phyloP scores from a whole-genome alignment of 2,888 invertebrate genomes.

The Anthoptus insignis region DNA sequence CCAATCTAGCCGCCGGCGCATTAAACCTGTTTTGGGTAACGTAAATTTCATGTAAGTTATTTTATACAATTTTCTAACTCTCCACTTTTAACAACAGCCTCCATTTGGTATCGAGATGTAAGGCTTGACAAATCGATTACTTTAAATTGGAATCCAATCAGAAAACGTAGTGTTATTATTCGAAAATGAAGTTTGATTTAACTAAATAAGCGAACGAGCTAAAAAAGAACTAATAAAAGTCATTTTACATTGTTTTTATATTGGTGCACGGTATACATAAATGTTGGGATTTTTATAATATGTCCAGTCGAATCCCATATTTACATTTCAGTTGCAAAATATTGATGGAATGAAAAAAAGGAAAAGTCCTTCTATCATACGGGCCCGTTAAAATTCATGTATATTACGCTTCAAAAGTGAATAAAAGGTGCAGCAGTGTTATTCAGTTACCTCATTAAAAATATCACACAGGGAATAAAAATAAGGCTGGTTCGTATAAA shows the following conservation, averaged over 20 bases:
- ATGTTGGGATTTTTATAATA: neutral
- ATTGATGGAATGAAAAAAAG: conserved; percentile 41
- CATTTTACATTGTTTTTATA: no score
- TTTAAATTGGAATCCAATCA: conserved; percentile 31
- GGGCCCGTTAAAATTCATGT: conserved; percentile 59
- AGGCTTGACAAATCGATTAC: conserved; percentile 38
- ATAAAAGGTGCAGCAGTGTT: conserved; percentile 73
- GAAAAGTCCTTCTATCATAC: conserved; percentile 58
- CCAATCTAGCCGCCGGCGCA: conserved; percentile 52
- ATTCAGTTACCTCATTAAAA: conserved; percentile 84
- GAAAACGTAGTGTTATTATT: conserved; percentile 30
- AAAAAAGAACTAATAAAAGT: no score
- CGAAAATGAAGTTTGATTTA: conserved; percentile 7
- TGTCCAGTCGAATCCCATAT: conserved; percentile 30
- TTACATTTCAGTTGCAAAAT: conserved; percentile 16
- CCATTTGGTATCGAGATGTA: conserved; percentile 20
- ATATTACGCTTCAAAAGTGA: conserved; percentile 74
- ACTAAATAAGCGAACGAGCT: neutral
- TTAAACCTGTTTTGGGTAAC: conserved; percentile 53
- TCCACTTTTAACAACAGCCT: conserved; percentile 26
- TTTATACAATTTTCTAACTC: conserved; percentile 29
- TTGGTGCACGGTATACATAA: neutral
- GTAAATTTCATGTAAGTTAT: conserved; percentile 45
- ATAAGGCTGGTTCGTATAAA: conserved; percentile 79
- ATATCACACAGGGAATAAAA: conserved; percentile 84